Conservation (phyloP, 2,888 invertebrate species). For the Panopea generosa region DNA sequence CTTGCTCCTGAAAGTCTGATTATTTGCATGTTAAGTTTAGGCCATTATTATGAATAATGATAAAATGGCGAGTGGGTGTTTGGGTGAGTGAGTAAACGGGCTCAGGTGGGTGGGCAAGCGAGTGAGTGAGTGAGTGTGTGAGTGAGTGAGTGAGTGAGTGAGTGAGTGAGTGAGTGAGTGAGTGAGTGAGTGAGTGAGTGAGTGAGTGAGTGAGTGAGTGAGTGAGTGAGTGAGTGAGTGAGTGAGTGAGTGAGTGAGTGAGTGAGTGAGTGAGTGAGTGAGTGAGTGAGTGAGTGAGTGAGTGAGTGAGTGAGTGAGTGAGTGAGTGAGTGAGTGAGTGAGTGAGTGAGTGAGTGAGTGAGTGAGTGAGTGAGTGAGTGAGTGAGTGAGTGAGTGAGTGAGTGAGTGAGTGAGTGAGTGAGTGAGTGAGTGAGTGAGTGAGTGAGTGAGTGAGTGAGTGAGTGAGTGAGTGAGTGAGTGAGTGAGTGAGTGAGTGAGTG, state of each 20-base stretch:
- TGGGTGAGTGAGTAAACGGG: too few relatives aligned
- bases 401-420: constrained; percentile 19
- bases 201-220: background rate
- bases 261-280: constrained; percentile 5
- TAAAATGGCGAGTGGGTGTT: too few relatives aligned
- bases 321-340: constrained; percentile 6
- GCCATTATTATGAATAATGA: too few relatives aligned
- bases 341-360: constrained; percentile 14
- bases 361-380: constrained; percentile 18
- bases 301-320: constrained; percentile 4
- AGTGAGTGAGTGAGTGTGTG: background rate
- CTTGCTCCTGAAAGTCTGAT: too few relatives aligned
- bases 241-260: constrained; percentile 2
- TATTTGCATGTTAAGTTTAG: too few relatives aligned
- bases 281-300: constrained; percentile 5
- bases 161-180: background rate
- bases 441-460: constrained; percentile 21
- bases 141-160: background rate
- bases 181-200: background rate
- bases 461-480: constrained; percentile 22
- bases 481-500: constrained; percentile 4
- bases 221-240: constrained; percentile 3
- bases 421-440: constrained; percentile 21
- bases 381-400: constrained; percentile 11
- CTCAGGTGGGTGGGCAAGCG: too few relatives aligned